A percentile compares a stretch with the other conserved stretches of the same genome.
These are phyloP conservation scores for Periophthalmus modestus DNA, from an alignment of 2,113 vertebrate genomes.

Conservation along the genomic window DNA sequence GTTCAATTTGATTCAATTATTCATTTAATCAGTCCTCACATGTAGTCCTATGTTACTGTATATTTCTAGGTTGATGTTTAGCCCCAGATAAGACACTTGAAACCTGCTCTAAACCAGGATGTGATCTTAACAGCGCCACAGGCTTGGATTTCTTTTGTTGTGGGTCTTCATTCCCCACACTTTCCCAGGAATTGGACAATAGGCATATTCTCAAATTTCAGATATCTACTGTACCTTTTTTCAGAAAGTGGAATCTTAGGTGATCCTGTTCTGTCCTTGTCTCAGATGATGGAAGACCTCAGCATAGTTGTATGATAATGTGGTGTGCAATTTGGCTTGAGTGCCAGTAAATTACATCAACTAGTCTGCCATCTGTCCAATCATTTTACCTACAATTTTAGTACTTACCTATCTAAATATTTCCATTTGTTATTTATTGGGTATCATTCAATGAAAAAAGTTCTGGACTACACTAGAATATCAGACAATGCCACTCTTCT, in stretches of 20 bases:
- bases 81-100: conserved; percentile 33
- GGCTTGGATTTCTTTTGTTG: conserved; percentile 37
- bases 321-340: conserved; percentile 35
- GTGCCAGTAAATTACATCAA: conserved; percentile 56
- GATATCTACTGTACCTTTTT: conserved; percentile 19
- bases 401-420: neutral
- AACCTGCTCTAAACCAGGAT: conserved; percentile 21
- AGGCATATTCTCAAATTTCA: conserved; percentile 58
- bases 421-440: neutral
- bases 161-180: conserved; percentile 28
- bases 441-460: neutral
- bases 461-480: neutral
- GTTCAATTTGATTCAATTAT: no score
- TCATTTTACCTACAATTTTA: conserved; percentile 11
- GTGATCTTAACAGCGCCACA: conserved; percentile 6
- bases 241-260: conserved; percentile 40
- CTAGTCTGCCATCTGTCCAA: conserved; percentile 14
- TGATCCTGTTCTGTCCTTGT: conserved; percentile 23
- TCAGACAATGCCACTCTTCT: neutral
- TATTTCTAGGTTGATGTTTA: conserved; percentile 16
- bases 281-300: conserved; percentile 26
- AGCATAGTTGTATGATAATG: conserved; percentile 25
- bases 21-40: no score
- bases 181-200: conserved; percentile 64
- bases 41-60: neutral